phyloP scores from a whole-genome alignment of 2,888 invertebrate species.

The Pyrochroa serraticornis region DNA sequence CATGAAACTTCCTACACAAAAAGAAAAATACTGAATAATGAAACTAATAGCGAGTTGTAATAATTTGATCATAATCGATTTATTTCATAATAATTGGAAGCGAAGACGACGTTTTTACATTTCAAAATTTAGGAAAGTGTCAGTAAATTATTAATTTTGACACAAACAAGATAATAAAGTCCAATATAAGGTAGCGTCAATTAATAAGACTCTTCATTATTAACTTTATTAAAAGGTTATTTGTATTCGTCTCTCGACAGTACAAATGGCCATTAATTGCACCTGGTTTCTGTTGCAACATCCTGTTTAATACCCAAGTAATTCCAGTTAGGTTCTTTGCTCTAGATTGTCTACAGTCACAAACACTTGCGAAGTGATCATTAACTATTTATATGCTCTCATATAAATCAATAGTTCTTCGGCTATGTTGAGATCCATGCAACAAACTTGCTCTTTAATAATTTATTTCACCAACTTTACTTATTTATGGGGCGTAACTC shows the following conservation, averaged over 20 bases:
- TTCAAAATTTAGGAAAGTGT: too few relatives aligned
- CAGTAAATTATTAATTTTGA: constrained; percentile 6
- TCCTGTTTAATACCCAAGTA: constrained; percentile 8
- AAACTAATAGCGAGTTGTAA: too few relatives aligned
- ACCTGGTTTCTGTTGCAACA: constrained; percentile 19
- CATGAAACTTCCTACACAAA: too few relatives aligned
- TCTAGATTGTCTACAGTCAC: constrained; percentile 7
- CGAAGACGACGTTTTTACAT: background rate
- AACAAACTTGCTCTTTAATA: constrained; percentile 8
- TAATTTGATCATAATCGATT: too few relatives aligned
- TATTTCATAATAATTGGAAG: too few relatives aligned
- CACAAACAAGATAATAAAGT: constrained; percentile 15
- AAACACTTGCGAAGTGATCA: constrained; percentile 8
- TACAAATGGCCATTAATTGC: constrained; percentile 23
- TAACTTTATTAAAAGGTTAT: constrained; percentile 24
- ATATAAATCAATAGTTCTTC: constrained; percentile 9
- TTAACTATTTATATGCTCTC: constrained; percentile 3
- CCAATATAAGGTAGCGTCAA: constrained; percentile 18
- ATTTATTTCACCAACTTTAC: constrained; percentile 17
- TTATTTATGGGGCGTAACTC: constrained; percentile 8
- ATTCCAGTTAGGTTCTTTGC: constrained; percentile 13
- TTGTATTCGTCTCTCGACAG: constrained; percentile 20
- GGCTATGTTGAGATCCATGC: background rate
- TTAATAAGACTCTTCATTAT: constrained; percentile 14
- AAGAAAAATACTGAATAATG: too few relatives aligned